Evolutionary conservation across 2,888 invertebrate species (phyloP), one percentile per base, ranked within the genome.

Genomic region (Lycaena phlaeas): DNA sequence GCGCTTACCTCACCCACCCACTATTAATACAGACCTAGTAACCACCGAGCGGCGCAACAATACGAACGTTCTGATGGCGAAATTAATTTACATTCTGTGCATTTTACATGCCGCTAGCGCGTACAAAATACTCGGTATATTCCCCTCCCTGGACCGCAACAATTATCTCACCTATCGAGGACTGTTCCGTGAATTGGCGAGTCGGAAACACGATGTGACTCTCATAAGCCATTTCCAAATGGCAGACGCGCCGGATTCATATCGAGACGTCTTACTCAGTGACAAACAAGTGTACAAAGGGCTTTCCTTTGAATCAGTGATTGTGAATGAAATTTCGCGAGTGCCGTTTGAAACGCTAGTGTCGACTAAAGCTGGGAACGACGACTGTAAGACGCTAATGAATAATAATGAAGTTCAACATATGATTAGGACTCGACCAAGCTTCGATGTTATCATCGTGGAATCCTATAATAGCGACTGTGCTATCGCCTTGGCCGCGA

Each of bases 391-490:
- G 56, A 69, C 63, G 38, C 57, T 86, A 42, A 73, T 89, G 56
- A 73, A 74, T 31, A 64, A 89, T 47, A 73, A 86, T 36, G 76
- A 86, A 38, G 84, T 86, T 52, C 58, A 79, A 29, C 85, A 88
- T n/a, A 75, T 85, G 71, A 82, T 64, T 61, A 70, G 50, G 44
- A 87, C 61, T 59, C 72, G 64, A 48, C 78, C 85, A 45, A 82
- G 79, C 40, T 92, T 87, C 62, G 93, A 94, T 62, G 71, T 93
- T 5, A 86, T 93, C 26, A 57, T 94, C 14, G 86, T 89, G 48
- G 93, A 94, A 64, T 87, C 88, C 40, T 92, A 92, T 67, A 92
- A 92, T 56, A 87, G 89, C 25, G 91, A 93, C 60, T 92, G 93
- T 56, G 88, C 88, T 54, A 66, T 92, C 54, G 90, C 89, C 15